These are phyloP conservation scores for Pyxicephalus adspersus DNA, from an alignment of 2,113 vertebrate species.

Conservation along the genomic window DNA sequence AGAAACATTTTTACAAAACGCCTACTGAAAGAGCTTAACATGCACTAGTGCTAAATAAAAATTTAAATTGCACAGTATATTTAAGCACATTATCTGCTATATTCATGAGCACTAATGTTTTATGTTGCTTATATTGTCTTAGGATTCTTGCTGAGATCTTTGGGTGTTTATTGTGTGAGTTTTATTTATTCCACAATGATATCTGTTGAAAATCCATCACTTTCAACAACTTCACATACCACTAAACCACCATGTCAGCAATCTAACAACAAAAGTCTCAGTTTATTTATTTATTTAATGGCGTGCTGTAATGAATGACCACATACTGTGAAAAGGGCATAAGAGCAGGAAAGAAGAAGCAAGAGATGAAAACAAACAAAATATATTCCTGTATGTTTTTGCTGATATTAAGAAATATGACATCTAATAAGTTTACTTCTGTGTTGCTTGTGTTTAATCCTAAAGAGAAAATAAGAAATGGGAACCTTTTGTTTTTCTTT, in stretches of 20 bases:
- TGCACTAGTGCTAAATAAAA: background rate
- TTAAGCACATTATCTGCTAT: background rate
- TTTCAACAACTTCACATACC: slow-evolving; percentile 29
- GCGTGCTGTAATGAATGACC: slow-evolving; percentile 28
- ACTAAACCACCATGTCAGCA: background rate
- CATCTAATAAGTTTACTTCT: background rate
- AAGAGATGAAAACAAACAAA: background rate
- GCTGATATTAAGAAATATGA: background rate
- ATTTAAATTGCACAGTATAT: background rate
- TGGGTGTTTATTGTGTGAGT: slow-evolving; percentile 18
- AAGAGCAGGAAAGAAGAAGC: background rate
- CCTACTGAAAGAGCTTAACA: background rate
- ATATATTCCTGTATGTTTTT: background rate
- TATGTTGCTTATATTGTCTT: slow-evolving; percentile 9
- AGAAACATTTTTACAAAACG: too few relatives aligned
- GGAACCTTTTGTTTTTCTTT: too few relatives aligned
- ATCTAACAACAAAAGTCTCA: slow-evolving; percentile 1
- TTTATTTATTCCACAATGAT: slow-evolving; percentile 41
- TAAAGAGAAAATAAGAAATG: background rate
- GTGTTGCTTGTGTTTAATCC: background rate
- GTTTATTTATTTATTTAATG: slow-evolving; percentile 9
- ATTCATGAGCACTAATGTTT: background rate
- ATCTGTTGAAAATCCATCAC: slow-evolving; percentile 32
- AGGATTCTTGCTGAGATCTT: background rate
- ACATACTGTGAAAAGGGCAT: background rate